phyloP scores from a whole-genome alignment of 2,797 vertebrate genomes.

The Enteromius paludinosus region DNA sequence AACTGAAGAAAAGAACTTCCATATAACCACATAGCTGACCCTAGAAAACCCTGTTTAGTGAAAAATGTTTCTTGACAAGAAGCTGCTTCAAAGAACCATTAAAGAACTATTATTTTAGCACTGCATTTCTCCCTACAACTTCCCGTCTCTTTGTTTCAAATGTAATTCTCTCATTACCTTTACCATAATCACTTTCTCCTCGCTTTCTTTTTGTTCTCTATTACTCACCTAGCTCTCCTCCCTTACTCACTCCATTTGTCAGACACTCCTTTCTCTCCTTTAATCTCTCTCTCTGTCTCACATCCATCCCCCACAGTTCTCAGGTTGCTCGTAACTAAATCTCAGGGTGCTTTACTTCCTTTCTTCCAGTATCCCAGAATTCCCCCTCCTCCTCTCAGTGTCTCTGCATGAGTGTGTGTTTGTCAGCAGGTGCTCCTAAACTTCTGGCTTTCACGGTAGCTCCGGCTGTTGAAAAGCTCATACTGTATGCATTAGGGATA shows the following conservation, averaged over 20 bases:
- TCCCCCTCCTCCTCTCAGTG: constrained; percentile 10
- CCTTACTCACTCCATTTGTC: constrained; percentile 34
- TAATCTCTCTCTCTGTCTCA: constrained; percentile 46
- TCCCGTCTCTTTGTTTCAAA: constrained; percentile 8
- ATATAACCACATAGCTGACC: neutral
- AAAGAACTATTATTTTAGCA: constrained; percentile 6
- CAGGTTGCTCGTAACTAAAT: constrained; percentile 72
- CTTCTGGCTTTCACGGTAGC: constrained; percentile 55
- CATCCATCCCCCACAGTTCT: constrained; percentile 61
- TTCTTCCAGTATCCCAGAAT: constrained; percentile 65
- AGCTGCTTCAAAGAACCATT: neutral
- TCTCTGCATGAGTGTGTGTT: constrained; percentile 49
- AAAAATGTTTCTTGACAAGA: neutral
- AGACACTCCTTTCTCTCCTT: constrained; percentile 32
- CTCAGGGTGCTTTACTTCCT: constrained; percentile 70
- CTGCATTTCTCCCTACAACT: constrained; percentile 7
- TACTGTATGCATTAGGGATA: constrained; percentile 50
- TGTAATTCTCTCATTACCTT: constrained; percentile 19
- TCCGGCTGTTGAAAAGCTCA: constrained; percentile 50
- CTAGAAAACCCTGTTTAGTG: neutral
- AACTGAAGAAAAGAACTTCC: neutral
- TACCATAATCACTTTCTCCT: constrained; percentile 14
- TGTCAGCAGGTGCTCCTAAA: constrained; percentile 60
- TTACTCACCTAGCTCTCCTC: constrained; percentile 32
- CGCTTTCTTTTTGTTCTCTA: constrained; percentile 28